Evolutionary conservation across 2,113 vertebrate genomes (phyloP).

Genomic region (Tapirus terrestris): DNA sequence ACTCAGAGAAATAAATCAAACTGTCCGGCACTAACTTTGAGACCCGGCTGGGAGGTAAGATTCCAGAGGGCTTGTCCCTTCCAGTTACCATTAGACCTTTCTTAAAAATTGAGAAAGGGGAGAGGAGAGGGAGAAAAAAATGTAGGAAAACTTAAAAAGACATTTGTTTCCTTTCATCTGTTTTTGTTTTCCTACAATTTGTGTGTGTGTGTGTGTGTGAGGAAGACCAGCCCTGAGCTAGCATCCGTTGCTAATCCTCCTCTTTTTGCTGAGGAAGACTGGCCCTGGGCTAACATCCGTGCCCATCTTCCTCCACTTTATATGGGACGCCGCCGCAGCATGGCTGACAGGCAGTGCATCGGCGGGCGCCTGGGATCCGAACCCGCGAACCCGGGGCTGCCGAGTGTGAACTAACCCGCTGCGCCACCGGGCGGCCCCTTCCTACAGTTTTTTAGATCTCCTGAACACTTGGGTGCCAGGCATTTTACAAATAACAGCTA

Average conservation of each 20-base stretch:
- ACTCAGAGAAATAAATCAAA: not conserved
- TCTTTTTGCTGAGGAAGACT: too few species aligned
- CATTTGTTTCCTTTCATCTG: not conserved
- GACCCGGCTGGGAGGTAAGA: not conserved
- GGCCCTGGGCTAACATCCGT: too few species aligned
- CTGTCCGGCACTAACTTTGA: not conserved
- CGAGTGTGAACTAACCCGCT: too few species aligned
- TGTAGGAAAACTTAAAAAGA: not conserved
- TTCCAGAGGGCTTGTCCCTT: not conserved
- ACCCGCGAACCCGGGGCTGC: too few species aligned
- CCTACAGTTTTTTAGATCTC: not conserved
- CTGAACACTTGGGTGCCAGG: not conserved
- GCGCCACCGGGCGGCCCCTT: too few species aligned
- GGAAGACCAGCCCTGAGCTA: too few species aligned
- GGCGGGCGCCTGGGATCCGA: too few species aligned
- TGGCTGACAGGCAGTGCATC: too few species aligned
- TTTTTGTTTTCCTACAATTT: not conserved
- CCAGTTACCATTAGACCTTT: not conserved
- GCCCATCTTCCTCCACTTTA: too few species aligned
- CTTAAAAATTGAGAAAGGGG: not conserved
- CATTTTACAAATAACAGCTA: not conserved
- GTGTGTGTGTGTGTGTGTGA: too few species aligned
- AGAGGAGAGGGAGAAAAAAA: not conserved
- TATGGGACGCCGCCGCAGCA: too few species aligned
- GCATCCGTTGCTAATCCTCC: too few species aligned